Percentiles rank a stretch among this genome's conserved stretches.
phyloP scores from a whole-genome alignment of 2,797 vertebrate species.

The Cossypha niveicapilla region DNA sequence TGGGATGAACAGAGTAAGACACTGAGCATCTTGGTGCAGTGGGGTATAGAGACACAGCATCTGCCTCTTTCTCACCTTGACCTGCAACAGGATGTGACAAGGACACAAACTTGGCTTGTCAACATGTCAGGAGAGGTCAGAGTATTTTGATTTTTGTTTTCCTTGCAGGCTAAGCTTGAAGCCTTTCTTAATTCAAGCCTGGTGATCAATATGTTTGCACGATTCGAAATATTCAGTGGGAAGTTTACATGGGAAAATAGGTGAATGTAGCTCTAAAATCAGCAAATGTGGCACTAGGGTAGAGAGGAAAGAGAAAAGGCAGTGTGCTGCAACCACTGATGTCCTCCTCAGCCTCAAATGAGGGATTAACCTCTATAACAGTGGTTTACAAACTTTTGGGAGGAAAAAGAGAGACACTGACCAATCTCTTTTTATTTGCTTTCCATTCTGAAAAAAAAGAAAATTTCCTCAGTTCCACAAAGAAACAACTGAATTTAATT shows the following conservation, averaged over 20 bases:
- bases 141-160: background rate
- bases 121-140: background rate
- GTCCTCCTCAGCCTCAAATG: background rate
- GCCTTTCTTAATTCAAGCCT: background rate
- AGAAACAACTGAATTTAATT: background rate
- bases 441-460: background rate
- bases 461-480: background rate
- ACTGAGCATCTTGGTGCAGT: background rate
- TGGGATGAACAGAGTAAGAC: background rate
- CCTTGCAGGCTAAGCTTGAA: background rate
- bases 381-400: background rate
- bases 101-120: background rate
- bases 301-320: background rate
- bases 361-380: background rate
- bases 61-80: background rate
- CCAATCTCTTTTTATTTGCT: background rate
- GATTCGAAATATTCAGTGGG: background rate
- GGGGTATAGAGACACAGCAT: background rate
- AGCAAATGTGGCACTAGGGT: background rate
- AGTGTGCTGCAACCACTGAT: background rate
- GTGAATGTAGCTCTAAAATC: background rate
- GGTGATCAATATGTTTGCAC: background rate
- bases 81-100: background rate
- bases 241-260: background rate
- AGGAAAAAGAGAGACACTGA: background rate